Evolutionary conservation across 2,113 vertebrate species (phyloP), one percentile per base, ranked within the genome.

Genomic region (Sceloporus tristichus): DNA sequence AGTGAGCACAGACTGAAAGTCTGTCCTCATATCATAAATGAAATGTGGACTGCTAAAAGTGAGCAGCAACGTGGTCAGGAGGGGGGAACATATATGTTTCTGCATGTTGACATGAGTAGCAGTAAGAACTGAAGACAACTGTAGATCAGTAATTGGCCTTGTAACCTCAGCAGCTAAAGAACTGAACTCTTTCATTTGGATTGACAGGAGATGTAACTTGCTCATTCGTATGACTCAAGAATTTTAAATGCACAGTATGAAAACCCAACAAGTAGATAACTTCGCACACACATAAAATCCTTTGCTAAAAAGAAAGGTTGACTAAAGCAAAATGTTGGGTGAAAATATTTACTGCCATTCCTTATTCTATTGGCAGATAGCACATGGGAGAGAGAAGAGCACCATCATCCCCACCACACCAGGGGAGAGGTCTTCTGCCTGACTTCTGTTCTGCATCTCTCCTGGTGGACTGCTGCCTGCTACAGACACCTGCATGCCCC

Each of bases 71-170:
- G 42, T 34, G 84, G 90, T n/a, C 75, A n/a, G 10, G 59, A 9
- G n/a, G 25, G 82, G 42, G 3, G 62, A 9, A 83, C 77, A 82
- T 85, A 81, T 75, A 89, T 79, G 42, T 11, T 56, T 21, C 23
- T 88, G 29, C 1, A 1, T 29, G 7, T 13, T 85, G 25, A 10
- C 59, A 21, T 2, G 29, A 29, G n/a, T 86, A 65, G 9, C 88
- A 86, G 42, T 42, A 38, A 1, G 80, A 1, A 59, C 23, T 82
- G 54, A 90, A 84, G 29, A 34, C 80, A 88, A 18, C 40, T 59
- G 38, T 78, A 70, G 42, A 75, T 38, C 66, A 74, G 90, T 59
- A 71, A 23, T 23, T 86, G 83, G 19, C 54, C 21, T 59, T 65
- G 54, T 62, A 42, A 23, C 68, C 54, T 54, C 38, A 14, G 40